phyloP scores from a whole-genome alignment of 2,888 invertebrate species.

The Sarcophaga subvicina region DNA sequence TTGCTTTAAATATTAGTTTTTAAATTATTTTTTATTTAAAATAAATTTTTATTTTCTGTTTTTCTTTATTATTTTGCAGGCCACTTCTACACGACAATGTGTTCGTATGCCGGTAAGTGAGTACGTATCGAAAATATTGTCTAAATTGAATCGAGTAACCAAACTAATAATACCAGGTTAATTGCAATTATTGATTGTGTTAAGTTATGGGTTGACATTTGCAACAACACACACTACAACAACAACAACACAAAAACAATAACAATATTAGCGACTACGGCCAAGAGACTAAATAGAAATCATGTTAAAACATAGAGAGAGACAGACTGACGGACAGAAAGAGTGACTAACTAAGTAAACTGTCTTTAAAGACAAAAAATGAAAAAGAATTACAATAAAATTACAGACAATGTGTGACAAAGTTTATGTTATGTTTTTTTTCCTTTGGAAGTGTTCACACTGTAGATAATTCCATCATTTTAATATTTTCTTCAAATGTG shows the following conservation, averaged over 20 bases:
- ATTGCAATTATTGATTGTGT: conserved; percentile 70
- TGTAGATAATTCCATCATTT: background rate
- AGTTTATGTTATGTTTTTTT: background rate
- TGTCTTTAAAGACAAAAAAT: background rate
- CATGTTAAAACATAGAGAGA: conserved; percentile 15
- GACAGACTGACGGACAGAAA: background rate
- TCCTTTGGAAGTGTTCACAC: conserved; percentile 18
- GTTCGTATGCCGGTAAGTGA: no score
- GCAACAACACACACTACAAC: conserved; percentile 22
- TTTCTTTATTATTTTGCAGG: conserved; percentile 25
- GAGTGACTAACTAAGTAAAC: background rate
- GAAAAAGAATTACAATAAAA: conserved; percentile 46
- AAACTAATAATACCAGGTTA: conserved; percentile 60
- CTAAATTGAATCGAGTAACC: conserved; percentile 51
- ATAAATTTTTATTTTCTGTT: background rate
- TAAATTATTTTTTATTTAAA: background rate
- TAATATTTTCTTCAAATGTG: no score
- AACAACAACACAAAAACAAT: conserved; percentile 3
- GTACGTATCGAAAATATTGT: conserved; percentile 39
- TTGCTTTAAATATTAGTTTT: conserved; percentile 11
- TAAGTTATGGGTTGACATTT: conserved; percentile 69
- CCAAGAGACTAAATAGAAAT: conserved; percentile 5
- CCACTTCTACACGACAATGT: background rate
- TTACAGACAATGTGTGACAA: conserved; percentile 38
- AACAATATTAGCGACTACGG: conserved; percentile 3